Evolutionary conservation across 2,113 vertebrate genomes (phyloP).

Genomic region (Hemiprocne comata): DNA sequence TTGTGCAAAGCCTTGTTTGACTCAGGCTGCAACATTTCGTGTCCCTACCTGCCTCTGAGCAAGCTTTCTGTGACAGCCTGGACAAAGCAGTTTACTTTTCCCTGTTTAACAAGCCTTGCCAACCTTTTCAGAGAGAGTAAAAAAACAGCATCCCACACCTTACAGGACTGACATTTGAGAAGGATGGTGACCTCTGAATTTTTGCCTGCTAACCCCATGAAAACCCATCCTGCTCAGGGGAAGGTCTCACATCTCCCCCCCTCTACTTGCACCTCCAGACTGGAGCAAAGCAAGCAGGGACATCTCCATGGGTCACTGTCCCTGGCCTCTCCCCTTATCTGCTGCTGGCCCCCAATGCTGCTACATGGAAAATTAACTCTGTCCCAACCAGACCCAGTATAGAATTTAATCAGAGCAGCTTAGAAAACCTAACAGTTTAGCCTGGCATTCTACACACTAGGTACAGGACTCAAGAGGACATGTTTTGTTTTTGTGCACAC

Average conservation of each 20-base stretch:
- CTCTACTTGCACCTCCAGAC: neutral
- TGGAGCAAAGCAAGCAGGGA: neutral
- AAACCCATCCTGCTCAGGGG: neutral
- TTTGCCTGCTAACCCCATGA: neutral
- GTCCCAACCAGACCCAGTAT: neutral
- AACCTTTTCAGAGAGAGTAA: neutral
- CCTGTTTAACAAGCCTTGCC: neutral
- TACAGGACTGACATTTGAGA: neutral
- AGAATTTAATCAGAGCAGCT: neutral
- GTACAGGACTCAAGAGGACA: neutral
- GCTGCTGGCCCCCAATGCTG: neutral
- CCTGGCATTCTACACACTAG: no score
- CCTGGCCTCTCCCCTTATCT: neutral
- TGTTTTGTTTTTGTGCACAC: neutral
- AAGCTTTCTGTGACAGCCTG: neutral
- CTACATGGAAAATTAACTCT: neutral
- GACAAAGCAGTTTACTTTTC: neutral
- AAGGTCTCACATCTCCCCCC: neutral
- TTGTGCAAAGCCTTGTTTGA: neutral
- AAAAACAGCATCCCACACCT: neutral
- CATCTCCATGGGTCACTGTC: neutral
- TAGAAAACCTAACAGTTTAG: neutral
- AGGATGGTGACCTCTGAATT: neutral
- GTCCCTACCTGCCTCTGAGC: neutral
- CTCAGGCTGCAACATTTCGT: fast-evolving